phyloP scores from a whole-genome alignment of 1,140 invertebrate genomes.

The Augochlora pura region DNA sequence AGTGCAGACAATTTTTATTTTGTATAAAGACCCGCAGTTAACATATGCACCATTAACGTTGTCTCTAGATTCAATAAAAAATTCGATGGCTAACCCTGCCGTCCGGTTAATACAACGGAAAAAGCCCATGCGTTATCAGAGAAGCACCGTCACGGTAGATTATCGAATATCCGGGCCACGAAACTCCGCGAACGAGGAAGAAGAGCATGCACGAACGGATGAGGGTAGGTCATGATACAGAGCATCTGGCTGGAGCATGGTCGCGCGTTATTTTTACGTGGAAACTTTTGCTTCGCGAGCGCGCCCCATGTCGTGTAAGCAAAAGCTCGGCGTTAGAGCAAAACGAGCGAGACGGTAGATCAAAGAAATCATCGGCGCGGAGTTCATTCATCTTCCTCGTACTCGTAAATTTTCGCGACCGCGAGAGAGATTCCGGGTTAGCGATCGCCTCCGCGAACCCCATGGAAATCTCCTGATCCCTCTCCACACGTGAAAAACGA shows the following conservation, averaged over 20 bases:
- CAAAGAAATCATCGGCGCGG: conserved; percentile 39
- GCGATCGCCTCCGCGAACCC: not conserved
- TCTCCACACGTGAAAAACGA: not conserved
- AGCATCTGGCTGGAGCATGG: conserved; percentile 44
- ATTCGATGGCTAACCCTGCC: no score
- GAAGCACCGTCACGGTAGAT: no score
- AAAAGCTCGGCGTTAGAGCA: conserved; percentile 22
- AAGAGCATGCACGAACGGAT: conserved; percentile 5
- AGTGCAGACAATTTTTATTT: no score
- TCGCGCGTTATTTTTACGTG: conserved; percentile 57
- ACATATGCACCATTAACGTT: no score
- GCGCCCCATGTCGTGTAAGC: not conserved
- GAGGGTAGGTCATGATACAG: conserved; percentile 45
- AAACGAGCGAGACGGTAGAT: conserved; percentile 37
- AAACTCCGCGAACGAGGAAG: not conserved
- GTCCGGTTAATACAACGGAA: no score
- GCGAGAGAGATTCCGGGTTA: not conserved
- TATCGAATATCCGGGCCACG: not conserved
- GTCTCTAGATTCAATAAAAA: no score
- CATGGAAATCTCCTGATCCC: not conserved
- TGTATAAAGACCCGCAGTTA: no score
- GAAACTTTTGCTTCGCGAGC: conserved; percentile 41
- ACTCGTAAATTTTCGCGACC: conserved; percentile 49
- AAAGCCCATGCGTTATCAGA: no score
- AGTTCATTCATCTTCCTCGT: not conserved